Base-by-base conservation (phyloP, 2,888 invertebrate species). In the Sphaeridia pumilis region DNA sequence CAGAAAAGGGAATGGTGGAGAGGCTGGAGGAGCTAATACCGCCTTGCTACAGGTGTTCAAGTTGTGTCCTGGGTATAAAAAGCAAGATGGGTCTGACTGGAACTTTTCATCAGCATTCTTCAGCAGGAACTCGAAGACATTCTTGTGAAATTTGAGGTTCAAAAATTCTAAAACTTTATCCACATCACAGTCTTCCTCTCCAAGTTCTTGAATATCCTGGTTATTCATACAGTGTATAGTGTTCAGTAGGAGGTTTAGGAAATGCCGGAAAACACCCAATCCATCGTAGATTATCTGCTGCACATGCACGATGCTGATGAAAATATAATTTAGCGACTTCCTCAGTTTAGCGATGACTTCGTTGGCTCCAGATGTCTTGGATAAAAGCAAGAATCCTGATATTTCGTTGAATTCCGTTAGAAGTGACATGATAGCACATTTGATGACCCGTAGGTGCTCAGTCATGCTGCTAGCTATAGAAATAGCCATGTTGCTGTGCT, bases 211-310 rank as follows among this genome's bases (percentile, higher is more conserved):
- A 10, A 54, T 46, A 46, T 64, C 63, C 55, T 59, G 58, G 27
- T 57, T 57, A 52, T 61, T 60, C 17, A 56, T 53, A 1, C 54
- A 52, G 31, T 64, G 61, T 21, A 64, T 61, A n/a, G 61, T 61
- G 31, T 61, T 61, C 52, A 64, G 56, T 2, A 64, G 50, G 41
- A 64, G 44, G 51, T 60, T 56, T 58, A 64, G 57, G 38, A 64
- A 64, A 50, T 64, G 58, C 14, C 56, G 52, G 10, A 49, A 49
- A 1, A 59, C 58, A n/a, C 55, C 56, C 3, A 58, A 50, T 38
- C 58, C 59, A 22, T 56, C 56, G 10, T 58, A 56, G 1, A 58
- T 56, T 4, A 60, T 48, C 43, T 58, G 56, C 53, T 64, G 61
- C 36, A 61, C 57, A 26, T 64, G 56, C 5, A 61, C 24, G 2